Evolutionary conservation across 2,888 invertebrate species (phyloP), one percentile per base, ranked within the genome.

Genomic region (Prostheceraeus crozeri): DNA sequence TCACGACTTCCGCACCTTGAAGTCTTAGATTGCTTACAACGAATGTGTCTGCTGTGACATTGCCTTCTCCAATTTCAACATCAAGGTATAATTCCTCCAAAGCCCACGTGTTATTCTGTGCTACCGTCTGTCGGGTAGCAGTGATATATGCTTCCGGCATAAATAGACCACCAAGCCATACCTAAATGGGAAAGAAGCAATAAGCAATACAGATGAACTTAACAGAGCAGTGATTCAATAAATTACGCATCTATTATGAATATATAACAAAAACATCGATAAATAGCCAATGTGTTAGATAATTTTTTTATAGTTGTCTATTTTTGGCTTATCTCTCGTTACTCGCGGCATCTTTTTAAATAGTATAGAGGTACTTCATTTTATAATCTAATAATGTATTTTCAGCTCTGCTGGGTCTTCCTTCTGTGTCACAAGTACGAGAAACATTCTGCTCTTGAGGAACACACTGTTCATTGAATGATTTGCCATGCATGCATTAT

Each of bases 111-210:
- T 96, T 96, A 45, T 76, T 76, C 68, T 77, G 78, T 0, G 94
- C 96, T 46, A 98, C 91, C 76, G 90, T 94, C 75, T 99, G 98
- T 19, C 98, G 83, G 1, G 96, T 98, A 3, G 98, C 98, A 0
- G 98, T 99, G 67, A 98, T 89, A 76, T 94, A 98, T 0, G 98
- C 98, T 78, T 99, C 98, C 0, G 98, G 94, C 76, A 94, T 94
- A 69, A 99, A 83, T 58, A 99, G 80, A 10, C 98, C 96, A 57
- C 98, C 98, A 52, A 99, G 81, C 96, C 96, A 96, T 55, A 98
- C 88, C 0, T 65, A 27, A 33, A 28, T 19, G 2, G 8, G 19
- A 2, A 1, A 53, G n/a, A 1, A 1, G 25, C n/a, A 30, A 3
- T 11, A 54, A 21, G 1, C 35, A 25, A 60, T n/a, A 62, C 10